A percentile compares a stretch with the other conserved stretches of the same genome.
Evolutionary conservation across 2,888 invertebrate species (phyloP).

Genomic region (Penaeus monodon): DNA sequence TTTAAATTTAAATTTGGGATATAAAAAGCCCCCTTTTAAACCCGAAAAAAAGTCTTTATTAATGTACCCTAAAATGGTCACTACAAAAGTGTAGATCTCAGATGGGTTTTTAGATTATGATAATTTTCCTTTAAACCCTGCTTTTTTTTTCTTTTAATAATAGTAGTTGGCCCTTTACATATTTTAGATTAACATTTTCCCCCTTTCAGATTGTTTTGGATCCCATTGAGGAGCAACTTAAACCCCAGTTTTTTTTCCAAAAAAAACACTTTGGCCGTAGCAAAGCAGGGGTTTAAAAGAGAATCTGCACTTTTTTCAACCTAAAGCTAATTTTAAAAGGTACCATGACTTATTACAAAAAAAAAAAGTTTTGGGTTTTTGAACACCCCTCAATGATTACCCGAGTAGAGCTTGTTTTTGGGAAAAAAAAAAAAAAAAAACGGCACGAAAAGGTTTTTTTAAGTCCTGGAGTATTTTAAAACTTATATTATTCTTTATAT

Average conservation of each 20-base stretch:
- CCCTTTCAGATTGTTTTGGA: constrained; percentile 95
- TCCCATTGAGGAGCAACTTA: constrained; percentile 98
- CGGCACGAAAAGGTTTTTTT: too few species aligned
- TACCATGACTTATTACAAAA: constrained; percentile 95
- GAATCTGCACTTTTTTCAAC: constrained; percentile 92
- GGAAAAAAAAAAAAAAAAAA: too few species aligned
- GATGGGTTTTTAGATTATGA: neutral
- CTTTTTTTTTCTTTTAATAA: neutral
- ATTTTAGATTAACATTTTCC: constrained; percentile 40
- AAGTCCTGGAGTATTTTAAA: too few species aligned
- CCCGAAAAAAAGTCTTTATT: too few species aligned
- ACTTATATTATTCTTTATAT: too few species aligned
- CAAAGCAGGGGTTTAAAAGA: constrained; percentile 90
- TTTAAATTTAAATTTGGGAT: too few species aligned
- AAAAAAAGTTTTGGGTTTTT: constrained; percentile 68
- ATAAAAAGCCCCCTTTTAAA: too few species aligned
- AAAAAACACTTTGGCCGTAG: constrained; percentile 98
- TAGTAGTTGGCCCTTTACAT: neutral
- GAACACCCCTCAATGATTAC: neutral
- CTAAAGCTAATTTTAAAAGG: constrained; percentile 87
- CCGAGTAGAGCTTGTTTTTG: too few species aligned
- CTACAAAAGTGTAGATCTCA: too few species aligned
- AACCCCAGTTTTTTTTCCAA: constrained; percentile 98
- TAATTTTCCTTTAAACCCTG: neutral
- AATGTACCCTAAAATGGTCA: too few species aligned